phyloP scores from a whole-genome alignment of 2,113 vertebrate species.

The Irena cyanogastra region DNA sequence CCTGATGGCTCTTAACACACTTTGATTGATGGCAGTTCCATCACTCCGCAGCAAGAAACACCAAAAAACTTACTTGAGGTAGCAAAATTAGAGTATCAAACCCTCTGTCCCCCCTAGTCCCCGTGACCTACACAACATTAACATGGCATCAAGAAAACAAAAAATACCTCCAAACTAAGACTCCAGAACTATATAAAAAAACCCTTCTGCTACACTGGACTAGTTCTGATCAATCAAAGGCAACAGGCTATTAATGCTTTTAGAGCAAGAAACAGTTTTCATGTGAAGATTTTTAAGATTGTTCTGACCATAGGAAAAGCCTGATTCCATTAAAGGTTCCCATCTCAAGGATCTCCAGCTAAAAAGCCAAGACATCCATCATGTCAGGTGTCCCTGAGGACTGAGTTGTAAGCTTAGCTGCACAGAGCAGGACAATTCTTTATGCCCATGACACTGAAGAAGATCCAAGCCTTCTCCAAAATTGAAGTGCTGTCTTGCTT shows the following conservation, averaged over 20 bases:
- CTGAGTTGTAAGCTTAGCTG: not conserved
- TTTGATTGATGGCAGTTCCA: not conserved
- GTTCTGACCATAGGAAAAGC: not conserved
- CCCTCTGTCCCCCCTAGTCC: fast-evolving
- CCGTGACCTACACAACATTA: not conserved
- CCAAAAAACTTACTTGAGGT: not conserved
- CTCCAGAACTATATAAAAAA: not conserved
- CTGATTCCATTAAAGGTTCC: not conserved
- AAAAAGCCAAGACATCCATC: not conserved
- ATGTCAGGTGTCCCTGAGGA: not conserved
- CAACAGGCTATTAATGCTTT: not conserved
- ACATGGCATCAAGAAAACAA: not conserved
- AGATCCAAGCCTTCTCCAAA: not conserved
- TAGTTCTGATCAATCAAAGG: not conserved
- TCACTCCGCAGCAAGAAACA: not conserved
- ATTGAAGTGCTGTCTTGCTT: not conserved
- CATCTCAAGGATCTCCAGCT: not conserved
- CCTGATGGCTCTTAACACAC: not conserved
- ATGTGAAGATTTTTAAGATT: not conserved
- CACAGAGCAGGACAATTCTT: not conserved
- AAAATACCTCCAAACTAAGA: not conserved
- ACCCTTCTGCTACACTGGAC: not conserved
- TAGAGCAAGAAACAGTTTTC: not conserved
- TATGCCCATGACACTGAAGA: not conserved
- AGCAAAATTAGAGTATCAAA: not conserved